Evolutionary conservation across 2,888 invertebrate species (phyloP).

Genomic region (Ecliptopera silaceata): DNA sequence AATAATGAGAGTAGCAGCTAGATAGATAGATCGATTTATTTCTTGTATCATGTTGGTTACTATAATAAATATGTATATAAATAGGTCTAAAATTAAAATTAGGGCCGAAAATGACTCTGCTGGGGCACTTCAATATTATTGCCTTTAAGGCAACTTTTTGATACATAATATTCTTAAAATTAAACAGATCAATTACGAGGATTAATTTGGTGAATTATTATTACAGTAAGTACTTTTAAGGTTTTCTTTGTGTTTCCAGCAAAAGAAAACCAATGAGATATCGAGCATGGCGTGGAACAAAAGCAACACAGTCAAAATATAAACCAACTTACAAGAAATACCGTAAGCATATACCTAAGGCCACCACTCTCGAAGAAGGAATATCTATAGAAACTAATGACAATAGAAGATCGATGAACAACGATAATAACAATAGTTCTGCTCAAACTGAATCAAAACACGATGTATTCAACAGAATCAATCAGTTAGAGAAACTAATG

Average conservation of each 20-base stretch:
- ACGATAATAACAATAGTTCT: neutral
- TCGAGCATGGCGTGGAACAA: constrained; percentile 1
- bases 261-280: neutral
- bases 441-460: constrained; percentile 1
- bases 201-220: too few relatives aligned
- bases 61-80: too few relatives aligned
- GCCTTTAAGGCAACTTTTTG: too few relatives aligned
- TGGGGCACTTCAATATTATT: too few relatives aligned
- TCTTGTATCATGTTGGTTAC: too few relatives aligned
- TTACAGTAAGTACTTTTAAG: too few relatives aligned
- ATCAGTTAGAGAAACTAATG: constrained; percentile 15
- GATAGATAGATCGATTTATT: too few relatives aligned
- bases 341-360: neutral
- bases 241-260: neutral
- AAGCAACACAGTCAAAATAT: neutral
- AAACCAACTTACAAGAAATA: neutral
- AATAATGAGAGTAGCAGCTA: too few relatives aligned
- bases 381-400: constrained; percentile 24
- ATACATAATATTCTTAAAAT: too few relatives aligned
- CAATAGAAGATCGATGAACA: neutral
- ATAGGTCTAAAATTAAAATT: too few relatives aligned
- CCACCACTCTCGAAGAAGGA: constrained; percentile 12
- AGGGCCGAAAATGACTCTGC: too few relatives aligned
- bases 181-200: too few relatives aligned
- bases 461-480: constrained; percentile 11